Evolutionary conservation across 2,113 vertebrate species (phyloP).

Genomic region (Urocynchramus pylzowi): DNA sequence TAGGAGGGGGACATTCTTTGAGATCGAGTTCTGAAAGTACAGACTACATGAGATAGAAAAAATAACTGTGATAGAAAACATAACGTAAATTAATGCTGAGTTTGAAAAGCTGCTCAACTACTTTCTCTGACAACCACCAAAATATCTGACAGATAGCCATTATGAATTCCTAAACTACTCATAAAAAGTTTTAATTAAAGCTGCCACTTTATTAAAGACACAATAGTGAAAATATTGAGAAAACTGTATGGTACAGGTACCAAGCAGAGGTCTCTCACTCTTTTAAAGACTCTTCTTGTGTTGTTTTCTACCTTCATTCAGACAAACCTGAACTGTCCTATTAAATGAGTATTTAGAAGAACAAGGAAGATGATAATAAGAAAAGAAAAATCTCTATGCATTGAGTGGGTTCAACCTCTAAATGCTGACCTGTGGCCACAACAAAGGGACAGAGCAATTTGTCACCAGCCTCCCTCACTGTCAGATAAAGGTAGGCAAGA

Average conservation of each 20-base stretch:
- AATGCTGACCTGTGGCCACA: neutral
- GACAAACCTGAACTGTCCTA: neutral
- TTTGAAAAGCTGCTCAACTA: neutral
- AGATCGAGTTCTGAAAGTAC: neutral
- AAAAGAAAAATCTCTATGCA: neutral
- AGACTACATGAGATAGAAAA: neutral
- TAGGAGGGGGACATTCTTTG: neutral
- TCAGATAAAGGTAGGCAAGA: neutral
- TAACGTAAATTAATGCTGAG: neutral
- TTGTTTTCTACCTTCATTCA: neutral
- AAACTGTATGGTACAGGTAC: neutral
- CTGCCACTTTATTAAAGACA: neutral
- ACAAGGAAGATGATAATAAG: neutral
- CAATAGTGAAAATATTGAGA: neutral
- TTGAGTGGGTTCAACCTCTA: neutral
- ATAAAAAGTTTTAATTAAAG: neutral
- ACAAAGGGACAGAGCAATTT: neutral
- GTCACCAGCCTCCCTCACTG: neutral
- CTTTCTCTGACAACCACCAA: neutral
- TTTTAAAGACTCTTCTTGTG: neutral
- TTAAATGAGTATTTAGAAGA: neutral
- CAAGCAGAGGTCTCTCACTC: neutral
- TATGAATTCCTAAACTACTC: neutral
- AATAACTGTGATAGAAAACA: neutral
- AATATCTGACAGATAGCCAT: neutral